These are phyloP conservation scores for Calephelis perditalis DNA, from an alignment of 2,888 invertebrate genomes.

Conservation along the genomic window DNA sequence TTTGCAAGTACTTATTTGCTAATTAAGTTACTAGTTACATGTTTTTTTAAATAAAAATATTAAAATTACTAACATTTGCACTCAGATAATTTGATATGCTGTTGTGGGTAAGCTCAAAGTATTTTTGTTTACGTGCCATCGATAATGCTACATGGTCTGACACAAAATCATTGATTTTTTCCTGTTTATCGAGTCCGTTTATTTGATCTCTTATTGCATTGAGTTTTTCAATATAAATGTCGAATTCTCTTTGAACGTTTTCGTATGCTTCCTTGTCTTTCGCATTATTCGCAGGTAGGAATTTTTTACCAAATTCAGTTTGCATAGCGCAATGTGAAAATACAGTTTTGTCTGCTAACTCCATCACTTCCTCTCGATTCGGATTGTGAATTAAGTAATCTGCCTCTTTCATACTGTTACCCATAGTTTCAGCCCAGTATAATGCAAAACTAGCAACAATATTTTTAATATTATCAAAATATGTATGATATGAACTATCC, in stretches of 20 bases:
- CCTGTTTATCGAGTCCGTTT: slow-evolving; percentile 38
- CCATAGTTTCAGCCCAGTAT: slow-evolving; percentile 41
- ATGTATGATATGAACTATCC: slow-evolving; percentile 42
- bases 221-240: slow-evolving; percentile 34
- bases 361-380: slow-evolving; percentile 36
- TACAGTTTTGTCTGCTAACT: slow-evolving; percentile 41
- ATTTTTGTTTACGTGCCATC: slow-evolving; percentile 37
- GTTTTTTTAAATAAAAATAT: too few relatives aligned
- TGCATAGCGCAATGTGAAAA: slow-evolving; percentile 38
- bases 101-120: slow-evolving; percentile 42
- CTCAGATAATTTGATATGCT: slow-evolving; percentile 43
- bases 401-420: slow-evolving; percentile 39
- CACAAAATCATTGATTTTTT: slow-evolving; percentile 40
- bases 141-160: slow-evolving; percentile 40
- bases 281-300: slow-evolving; percentile 36
- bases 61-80: slow-evolving; percentile 40
- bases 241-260: slow-evolving; percentile 36
- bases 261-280: slow-evolving; percentile 40
- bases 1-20: too few relatives aligned
- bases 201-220: slow-evolving; percentile 32
- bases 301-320: slow-evolving; percentile 39
- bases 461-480: slow-evolving; percentile 49
- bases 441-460: slow-evolving; percentile 42
- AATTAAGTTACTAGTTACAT: too few relatives aligned
- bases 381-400: slow-evolving; percentile 36